Percentiles rank a stretch among this genome's conserved stretches.
phyloP scores from a whole-genome alignment of 2,113 vertebrate genomes.

The Clinocottus analis region DNA sequence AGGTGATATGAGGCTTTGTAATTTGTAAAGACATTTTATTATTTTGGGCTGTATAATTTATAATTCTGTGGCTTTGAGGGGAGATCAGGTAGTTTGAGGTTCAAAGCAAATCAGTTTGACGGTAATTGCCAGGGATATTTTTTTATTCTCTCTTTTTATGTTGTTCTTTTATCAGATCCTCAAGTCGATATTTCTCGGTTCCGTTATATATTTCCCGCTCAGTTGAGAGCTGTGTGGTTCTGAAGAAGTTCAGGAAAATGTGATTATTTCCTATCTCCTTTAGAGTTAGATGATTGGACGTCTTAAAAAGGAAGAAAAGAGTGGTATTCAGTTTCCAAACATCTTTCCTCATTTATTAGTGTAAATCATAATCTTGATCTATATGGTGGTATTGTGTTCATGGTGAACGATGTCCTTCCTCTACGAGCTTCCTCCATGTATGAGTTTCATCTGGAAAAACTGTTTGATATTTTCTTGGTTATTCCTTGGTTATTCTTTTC shows the following conservation, averaged over 20 bases:
- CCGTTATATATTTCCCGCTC: constrained; percentile 22
- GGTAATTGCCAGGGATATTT: constrained; percentile 54
- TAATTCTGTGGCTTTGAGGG: constrained; percentile 56
- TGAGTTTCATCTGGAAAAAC: background rate
- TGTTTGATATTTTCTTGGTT: constrained; percentile 2
- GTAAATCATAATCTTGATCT: constrained; percentile 8
- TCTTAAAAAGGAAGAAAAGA: constrained; percentile 4
- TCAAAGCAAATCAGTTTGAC: constrained; percentile 64
- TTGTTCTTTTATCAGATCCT: constrained; percentile 86
- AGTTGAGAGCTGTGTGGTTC: constrained; percentile 21
- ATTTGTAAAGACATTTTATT: constrained; percentile 68
- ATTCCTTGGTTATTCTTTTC: too few species aligned
- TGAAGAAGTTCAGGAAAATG: constrained; percentile 8
- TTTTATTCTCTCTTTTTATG: constrained; percentile 47
- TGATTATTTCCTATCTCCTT: constrained; percentile 27
- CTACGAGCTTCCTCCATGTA: background rate
- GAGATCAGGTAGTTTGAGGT: constrained; percentile 66
- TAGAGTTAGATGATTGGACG: constrained; percentile 23
- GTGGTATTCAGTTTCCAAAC: background rate
- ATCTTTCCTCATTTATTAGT: background rate
- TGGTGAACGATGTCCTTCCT: background rate
- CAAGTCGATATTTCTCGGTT: constrained; percentile 39
- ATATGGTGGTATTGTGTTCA: background rate
- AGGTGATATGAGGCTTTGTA: constrained; percentile 54
- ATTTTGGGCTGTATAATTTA: constrained; percentile 72